These are phyloP conservation scores for Argentina silus DNA, from an alignment of 2,797 vertebrate genomes.

Conservation along the genomic window DNA sequence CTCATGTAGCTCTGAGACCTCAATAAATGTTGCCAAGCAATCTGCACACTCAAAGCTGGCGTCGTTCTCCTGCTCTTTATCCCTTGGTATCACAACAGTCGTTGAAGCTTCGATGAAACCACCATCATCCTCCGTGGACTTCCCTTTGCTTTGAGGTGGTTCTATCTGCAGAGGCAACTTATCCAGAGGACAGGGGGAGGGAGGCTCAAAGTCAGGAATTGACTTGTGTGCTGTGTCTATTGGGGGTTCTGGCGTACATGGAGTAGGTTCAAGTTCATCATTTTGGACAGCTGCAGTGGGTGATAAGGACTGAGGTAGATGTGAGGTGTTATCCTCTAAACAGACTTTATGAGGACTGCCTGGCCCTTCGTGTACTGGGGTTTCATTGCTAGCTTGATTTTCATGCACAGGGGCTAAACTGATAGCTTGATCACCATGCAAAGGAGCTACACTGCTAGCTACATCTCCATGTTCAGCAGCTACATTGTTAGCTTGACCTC, in stretches of 20 bases:
- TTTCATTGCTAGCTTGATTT: too few species aligned
- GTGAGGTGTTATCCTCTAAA: slow-evolving; percentile 12
- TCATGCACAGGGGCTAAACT: too few species aligned
- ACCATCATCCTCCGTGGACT: slow-evolving; percentile 4
- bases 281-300: background rate
- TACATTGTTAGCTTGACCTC: too few species aligned
- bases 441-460: too few species aligned
- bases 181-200: background rate
- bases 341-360: background rate
- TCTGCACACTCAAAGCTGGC: slow-evolving; percentile 41
- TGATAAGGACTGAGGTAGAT: slow-evolving; percentile 30
- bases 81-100: background rate
- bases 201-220: background rate
- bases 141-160: slow-evolving; percentile 16
- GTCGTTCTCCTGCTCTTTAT: slow-evolving; percentile 4
- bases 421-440: too few species aligned
- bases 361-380: background rate
- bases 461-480: too few species aligned
- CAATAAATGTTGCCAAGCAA: slow-evolving; percentile 44
- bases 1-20: slow-evolving; percentile 43
- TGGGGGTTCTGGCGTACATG: background rate
- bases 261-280: background rate
- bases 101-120: background rate
- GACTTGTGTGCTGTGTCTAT: background rate
- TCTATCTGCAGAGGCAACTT: slow-evolving; percentile 1